phyloP scores from a whole-genome alignment of 1,140 invertebrate species.

The Drosophila erecta region DNA sequence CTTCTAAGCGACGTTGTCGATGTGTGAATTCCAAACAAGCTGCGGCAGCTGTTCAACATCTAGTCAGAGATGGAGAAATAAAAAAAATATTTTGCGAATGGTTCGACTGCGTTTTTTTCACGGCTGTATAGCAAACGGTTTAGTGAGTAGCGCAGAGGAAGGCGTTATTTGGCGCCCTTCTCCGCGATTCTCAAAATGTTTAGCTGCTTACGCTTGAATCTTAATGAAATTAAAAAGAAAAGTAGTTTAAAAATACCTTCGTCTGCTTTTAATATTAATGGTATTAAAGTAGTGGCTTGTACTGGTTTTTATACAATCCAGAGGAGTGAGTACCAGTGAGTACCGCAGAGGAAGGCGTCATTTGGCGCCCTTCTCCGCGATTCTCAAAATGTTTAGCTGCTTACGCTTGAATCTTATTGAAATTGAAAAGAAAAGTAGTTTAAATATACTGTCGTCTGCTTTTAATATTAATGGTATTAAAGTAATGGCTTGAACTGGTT shows the following conservation, averaged over 20 bases:
- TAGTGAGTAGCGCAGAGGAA: neutral
- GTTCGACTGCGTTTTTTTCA: neutral
- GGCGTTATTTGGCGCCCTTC: neutral
- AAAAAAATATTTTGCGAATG: constrained; percentile 13
- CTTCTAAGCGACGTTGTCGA: constrained; percentile 42
- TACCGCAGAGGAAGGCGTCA: neutral
- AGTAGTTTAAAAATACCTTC: neutral
- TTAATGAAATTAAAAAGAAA: too few relatives aligned
- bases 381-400: neutral
- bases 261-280: neutral
- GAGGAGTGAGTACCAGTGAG: too few relatives aligned
- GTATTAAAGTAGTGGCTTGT: too few relatives aligned
- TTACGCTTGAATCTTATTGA: neutral
- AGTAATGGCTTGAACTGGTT: too few relatives aligned
- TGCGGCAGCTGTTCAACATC: constrained; percentile 55
- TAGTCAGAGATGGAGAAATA: constrained; percentile 1
- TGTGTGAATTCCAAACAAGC: constrained; percentile 77
- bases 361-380: neutral
- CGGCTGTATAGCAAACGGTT: neutral
- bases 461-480: neutral
- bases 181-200: neutral
- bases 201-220: neutral
- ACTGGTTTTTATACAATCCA: neutral
- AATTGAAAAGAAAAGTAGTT: too few relatives aligned
- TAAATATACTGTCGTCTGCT: neutral